Evolutionary conservation across 2,797 vertebrate species (phyloP), one percentile per base, ranked within the genome.

Genomic region (Mastacembelus armatus): DNA sequence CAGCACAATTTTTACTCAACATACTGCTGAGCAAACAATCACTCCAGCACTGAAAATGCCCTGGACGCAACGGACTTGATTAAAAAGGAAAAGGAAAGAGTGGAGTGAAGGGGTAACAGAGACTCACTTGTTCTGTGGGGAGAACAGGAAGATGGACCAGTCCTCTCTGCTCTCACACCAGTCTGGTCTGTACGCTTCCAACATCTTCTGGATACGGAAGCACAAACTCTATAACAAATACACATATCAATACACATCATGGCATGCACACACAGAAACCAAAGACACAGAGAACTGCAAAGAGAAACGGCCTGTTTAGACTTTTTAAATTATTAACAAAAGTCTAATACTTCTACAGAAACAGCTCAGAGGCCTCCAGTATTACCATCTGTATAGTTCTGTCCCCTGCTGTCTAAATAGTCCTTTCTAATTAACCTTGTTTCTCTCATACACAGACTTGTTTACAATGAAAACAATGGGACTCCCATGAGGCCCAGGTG

Each of bases 101-200:
- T 0, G 5, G 14, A 22, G 8, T 0, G 9, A n/a, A 16, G 19
- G 15, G 4, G 10, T 11, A 16, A 30, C 1, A 15, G 9, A 5
- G 8, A 80, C 95, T 88, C 86, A 99, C 98, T 94, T 98, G 94
- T 99, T 99, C 84, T 96, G 94, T 0, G 98, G 98, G 4, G 98
- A 98, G 92, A 99, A 99, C 32, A 99, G 94, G 72, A 96, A 99
- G 82, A 99, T 92, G 1, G 98, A 98, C 98, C 98, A 99, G 68
- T 98, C 94, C 63, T 96, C 95, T 15, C 98, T 93, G 76, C 92
- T 90, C 82, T 97, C 96, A 57, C 97, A 99, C 97, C 97, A 99
- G 74, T 96, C 96, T 0, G 98, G 98, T 52, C 95, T 95, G 81
- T 99, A 98, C 5, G 92, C 95, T 58, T 99, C 97, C 9, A 99